Evolutionary conservation across 2,888 invertebrate species (phyloP).

Genomic region (Thymelicus lineola): DNA sequence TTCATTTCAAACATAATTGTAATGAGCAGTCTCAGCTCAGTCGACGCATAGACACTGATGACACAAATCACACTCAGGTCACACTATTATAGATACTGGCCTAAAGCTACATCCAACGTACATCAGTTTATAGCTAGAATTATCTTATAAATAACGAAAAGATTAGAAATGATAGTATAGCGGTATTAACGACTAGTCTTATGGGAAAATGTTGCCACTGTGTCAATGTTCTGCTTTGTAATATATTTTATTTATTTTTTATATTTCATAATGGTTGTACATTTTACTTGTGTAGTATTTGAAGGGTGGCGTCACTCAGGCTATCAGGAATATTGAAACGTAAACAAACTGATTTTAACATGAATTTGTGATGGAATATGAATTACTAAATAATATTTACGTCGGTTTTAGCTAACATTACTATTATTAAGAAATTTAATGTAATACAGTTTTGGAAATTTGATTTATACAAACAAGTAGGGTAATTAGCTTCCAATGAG

Average conservation of each 20-base stretch:
- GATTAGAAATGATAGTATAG: slow-evolving; percentile 72
- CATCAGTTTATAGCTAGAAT: slow-evolving; percentile 48
- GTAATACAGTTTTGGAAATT: slow-evolving; percentile 17
- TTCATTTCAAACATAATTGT: slow-evolving; percentile 7
- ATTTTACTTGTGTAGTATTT: slow-evolving; percentile 65
- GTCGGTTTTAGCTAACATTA: slow-evolving; percentile 17
- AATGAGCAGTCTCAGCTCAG: not conserved
- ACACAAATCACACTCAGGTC: slow-evolving; percentile 27
- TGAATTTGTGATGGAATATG: slow-evolving; percentile 10
- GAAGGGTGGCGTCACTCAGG: slow-evolving; percentile 64
- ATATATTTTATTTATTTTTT: slow-evolving; percentile 81
- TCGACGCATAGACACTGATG: no score
- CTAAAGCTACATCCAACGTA: slow-evolving; percentile 45
- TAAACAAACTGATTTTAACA: slow-evolving; percentile 5
- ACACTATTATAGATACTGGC: slow-evolving; percentile 45
- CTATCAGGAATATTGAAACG: slow-evolving; percentile 60
- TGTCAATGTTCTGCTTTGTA: slow-evolving; percentile 82
- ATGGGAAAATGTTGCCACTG: slow-evolving; percentile 81
- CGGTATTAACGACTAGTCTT: slow-evolving; percentile 81
- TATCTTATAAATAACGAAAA: slow-evolving; percentile 46
- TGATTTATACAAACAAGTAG: slow-evolving; percentile 14
- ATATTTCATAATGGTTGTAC: slow-evolving; percentile 74
- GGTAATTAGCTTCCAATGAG: slow-evolving; percentile 17
- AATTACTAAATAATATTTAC: slow-evolving; percentile 7
- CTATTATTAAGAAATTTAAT: slow-evolving; percentile 10